These are phyloP conservation scores for Noctua pronuba DNA, from an alignment of 2,888 invertebrate species.

Conservation along the genomic window DNA sequence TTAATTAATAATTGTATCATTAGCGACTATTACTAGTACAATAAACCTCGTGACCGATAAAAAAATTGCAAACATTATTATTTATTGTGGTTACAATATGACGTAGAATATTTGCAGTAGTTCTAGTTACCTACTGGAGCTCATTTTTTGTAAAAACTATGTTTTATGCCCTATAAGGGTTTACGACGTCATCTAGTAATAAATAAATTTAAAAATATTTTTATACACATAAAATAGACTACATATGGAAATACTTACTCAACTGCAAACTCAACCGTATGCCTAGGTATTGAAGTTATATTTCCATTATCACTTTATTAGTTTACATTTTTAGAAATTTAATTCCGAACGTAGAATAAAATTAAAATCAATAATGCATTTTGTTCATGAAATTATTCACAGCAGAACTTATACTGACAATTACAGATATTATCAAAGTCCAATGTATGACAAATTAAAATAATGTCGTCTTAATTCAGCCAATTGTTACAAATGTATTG, in stretches of 20 bases:
- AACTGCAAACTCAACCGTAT: background rate
- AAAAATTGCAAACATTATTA: constrained; percentile 17
- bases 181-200: background rate
- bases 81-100: constrained; percentile 23
- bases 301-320: background rate
- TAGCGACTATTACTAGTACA: constrained; percentile 5
- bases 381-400: background rate
- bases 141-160: background rate
- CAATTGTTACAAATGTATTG: constrained; percentile 15
- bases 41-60: constrained; percentile 15
- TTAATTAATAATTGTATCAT: constrained; percentile 4
- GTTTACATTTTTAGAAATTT: background rate
- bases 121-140: background rate
- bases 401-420: background rate
- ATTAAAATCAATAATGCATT: background rate
- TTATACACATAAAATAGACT: background rate
- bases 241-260: background rate
- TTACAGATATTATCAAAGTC: background rate
- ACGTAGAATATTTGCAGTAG: background rate
- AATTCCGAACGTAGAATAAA: background rate
- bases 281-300: background rate
- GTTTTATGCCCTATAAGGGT: background rate
- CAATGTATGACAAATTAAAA: background rate
- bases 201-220: background rate
- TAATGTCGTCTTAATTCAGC: background rate